phyloP scores from a whole-genome alignment of 2,797 vertebrate species.

The Neolamprologus multifasciatus region DNA sequence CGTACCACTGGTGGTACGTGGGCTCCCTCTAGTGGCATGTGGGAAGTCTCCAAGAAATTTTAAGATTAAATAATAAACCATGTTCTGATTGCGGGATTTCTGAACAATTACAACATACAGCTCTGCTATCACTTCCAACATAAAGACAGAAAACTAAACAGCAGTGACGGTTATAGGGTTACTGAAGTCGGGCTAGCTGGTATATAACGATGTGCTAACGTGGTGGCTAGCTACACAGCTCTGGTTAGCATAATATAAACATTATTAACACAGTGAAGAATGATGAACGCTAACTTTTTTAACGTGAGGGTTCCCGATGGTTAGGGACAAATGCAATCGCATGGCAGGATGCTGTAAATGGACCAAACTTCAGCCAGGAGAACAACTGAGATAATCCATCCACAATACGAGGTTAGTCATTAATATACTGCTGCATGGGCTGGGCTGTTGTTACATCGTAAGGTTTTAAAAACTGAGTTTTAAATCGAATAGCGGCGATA shows the following conservation, averaged over 20 bases:
- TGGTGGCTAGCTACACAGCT: not conserved
- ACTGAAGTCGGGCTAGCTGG: not conserved
- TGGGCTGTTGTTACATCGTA: not conserved
- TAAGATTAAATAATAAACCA: not conserved
- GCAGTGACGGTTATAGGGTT: not conserved
- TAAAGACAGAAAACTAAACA: not conserved
- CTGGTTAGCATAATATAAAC: not conserved
- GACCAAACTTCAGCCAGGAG: not conserved
- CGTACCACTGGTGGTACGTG: not conserved
- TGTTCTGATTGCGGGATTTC: not conserved
- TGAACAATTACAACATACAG: not conserved
- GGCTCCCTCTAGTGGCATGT: not conserved
- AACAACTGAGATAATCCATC: not conserved
- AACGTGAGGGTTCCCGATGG: not conserved
- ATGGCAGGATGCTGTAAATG: not conserved
- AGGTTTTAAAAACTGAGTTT: not conserved
- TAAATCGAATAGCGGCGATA: not conserved
- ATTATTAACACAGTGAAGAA: not conserved
- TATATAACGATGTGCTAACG: not conserved
- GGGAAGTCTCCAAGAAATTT: not conserved
- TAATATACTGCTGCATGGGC: not conserved
- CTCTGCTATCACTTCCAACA: not conserved
- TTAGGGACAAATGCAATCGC: not conserved
- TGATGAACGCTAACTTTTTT: not conserved
- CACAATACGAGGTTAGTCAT: not conserved